Percentiles rank a stretch among this genome's conserved stretches.
phyloP scores from a whole-genome alignment of 1,140 invertebrate genomes.

The Lysiphlebus fabarum region DNA sequence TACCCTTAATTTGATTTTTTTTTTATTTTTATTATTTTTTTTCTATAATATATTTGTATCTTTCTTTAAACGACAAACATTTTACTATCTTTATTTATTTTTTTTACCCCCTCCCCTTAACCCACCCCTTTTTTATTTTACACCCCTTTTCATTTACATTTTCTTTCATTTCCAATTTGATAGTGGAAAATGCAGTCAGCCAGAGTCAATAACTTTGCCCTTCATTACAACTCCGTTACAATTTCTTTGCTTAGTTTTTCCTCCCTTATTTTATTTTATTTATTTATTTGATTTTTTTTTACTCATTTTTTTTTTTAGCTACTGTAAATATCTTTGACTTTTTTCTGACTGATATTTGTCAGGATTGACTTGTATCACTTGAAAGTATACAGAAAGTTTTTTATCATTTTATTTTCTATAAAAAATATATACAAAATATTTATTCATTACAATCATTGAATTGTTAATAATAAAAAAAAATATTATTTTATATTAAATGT shows the following conservation, averaged over 20 bases:
- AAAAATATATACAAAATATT: no score
- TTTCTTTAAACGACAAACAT: constrained; percentile 5
- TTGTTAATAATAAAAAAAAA: no score
- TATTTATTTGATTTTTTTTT: constrained; percentile 2
- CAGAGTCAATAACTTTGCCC: constrained; percentile 36
- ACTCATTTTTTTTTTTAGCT: no score
- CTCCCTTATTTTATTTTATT: constrained; percentile 2
- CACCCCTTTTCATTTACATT: constrained; percentile 18
- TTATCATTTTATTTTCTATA: no score
- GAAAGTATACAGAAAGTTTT: no score
- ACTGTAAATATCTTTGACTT: no score
- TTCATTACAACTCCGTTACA: constrained; percentile 17
- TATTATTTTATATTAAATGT: no score
- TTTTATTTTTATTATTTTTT: constrained; percentile 8
- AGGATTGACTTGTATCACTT: no score
- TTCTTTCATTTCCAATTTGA: constrained; percentile 37
- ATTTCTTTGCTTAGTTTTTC: background rate
- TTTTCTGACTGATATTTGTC: no score
- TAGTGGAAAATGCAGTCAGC: constrained; percentile 37
- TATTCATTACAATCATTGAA: no score
- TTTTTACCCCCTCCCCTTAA: background rate
- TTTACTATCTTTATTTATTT: constrained; percentile 10
- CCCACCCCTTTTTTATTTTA: constrained; percentile 10
- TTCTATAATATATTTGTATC: background rate
- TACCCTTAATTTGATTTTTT: constrained; percentile 4